Percentiles rank a stretch among this genome's conserved stretches.
Evolutionary conservation across 2,113 vertebrate species (phyloP).

Genomic region (Fregetta grallaria): DNA sequence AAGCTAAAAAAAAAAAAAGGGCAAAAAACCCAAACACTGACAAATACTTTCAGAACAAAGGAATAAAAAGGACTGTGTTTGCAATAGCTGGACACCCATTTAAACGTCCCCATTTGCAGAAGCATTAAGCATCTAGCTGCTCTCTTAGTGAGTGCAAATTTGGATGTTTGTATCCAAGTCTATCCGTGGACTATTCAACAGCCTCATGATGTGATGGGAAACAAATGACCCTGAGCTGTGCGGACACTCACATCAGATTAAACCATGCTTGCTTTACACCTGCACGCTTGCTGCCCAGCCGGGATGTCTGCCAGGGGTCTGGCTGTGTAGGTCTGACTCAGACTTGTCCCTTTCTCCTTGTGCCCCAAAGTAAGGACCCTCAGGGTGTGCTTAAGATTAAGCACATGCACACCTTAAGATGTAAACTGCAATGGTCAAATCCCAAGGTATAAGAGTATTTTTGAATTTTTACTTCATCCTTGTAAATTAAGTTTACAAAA

Average conservation of each 20-base stretch:
- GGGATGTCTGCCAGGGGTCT: neutral
- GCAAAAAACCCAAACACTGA: neutral
- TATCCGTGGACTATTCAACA: neutral
- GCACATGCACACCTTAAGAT: neutral
- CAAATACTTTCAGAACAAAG: neutral
- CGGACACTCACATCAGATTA: accelerated
- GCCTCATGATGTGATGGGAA: neutral
- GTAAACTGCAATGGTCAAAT: neutral
- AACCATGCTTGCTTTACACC: neutral
- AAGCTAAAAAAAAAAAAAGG: too few species aligned
- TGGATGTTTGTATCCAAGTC: neutral
- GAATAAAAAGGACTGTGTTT: neutral
- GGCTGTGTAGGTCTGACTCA: neutral
- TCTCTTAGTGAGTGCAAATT: neutral
- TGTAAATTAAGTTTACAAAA: neutral
- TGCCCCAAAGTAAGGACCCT: neutral
- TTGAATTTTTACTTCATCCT: neutral
- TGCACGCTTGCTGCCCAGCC: neutral
- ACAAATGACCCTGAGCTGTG: neutral
- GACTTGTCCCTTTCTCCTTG: neutral
- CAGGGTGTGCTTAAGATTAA: neutral
- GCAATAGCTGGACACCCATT: neutral
- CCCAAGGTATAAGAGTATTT: neutral
- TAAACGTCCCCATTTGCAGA: neutral
- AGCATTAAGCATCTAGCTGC: neutral